phyloP scores from a whole-genome alignment of 2,888 invertebrate species.

The Allophyes oxyacanthae region DNA sequence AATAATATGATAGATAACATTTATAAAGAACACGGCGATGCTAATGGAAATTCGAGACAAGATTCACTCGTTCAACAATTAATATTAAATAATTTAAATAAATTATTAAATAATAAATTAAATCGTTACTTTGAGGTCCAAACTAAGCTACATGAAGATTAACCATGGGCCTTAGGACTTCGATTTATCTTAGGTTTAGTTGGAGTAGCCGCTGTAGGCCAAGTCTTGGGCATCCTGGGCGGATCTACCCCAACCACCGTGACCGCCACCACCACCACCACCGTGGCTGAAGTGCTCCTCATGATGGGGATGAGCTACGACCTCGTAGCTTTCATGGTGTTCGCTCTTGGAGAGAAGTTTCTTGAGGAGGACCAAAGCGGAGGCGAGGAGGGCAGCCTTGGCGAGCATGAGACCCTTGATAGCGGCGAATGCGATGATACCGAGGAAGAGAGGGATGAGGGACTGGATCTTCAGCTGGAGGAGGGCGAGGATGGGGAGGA shows the following conservation, averaged over 20 bases:
- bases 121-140: constrained; percentile 81
- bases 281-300: constrained; percentile 89
- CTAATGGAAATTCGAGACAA: constrained; percentile 73
- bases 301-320: constrained; percentile 92
- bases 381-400: constrained; percentile 94
- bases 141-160: constrained; percentile 71
- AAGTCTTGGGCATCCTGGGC: constrained; percentile 91
- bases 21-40: constrained; percentile 61
- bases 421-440: constrained; percentile 92
- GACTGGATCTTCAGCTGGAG: constrained; percentile 94
- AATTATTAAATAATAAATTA: constrained; percentile 85
- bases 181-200: constrained; percentile 77
- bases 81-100: constrained; percentile 78
- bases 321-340: constrained; percentile 93
- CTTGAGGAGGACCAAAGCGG: constrained; percentile 91
- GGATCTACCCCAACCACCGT: constrained; percentile 91
- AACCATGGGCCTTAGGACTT: constrained; percentile 56
- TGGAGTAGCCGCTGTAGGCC: constrained; percentile 92
- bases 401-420: constrained; percentile 95
- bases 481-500: constrained; percentile 93
- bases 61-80: constrained; percentile 75
- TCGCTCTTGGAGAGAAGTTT: constrained; percentile 93
- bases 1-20: constrained; percentile 49
- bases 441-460: constrained; percentile 93
- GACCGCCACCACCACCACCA: constrained; percentile 82